Base-by-base conservation (phyloP, 2,113 vertebrate species). In the Engystomops pustulosus region DNA sequence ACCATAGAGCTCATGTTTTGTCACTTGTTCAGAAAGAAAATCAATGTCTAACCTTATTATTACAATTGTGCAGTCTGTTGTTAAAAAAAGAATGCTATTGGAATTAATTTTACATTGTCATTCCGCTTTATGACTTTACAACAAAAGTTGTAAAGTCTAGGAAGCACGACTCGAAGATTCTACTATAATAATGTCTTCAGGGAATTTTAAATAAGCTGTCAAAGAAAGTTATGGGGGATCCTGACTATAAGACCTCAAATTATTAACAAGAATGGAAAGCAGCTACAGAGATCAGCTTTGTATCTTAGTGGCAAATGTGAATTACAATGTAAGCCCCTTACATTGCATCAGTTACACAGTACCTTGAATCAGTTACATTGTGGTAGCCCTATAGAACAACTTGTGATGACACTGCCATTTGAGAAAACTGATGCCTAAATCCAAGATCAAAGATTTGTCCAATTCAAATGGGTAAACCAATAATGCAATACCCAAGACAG, bases 11-110 rank as follows among this genome's bases (percentile, higher is more conserved):
- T 65, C 81, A 65, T 83, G 80, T 62, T 82, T 82, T 82, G 55
- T 74, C 80, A 72, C 51, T 82, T 74, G 70, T 49, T 62, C 17
- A 75, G 69, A 65, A 72, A 76, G 53, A 75, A 83, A 83, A 83
- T 75, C 81, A 65, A 82, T 75, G 71, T 30, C 58, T 58, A 32
- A 83, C 71, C 55, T 34, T 83, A 72, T 75, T 83, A 62, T 75
- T 62, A 83, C 34, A 83, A 83, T 75, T 60, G 69, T 25, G 17
- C 53, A 45, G 81, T 32, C 81, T 74, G 23, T 65, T 34, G 44
- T 75, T 36, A 15, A 2, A 12, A 12, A 34, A 69, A 53, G 70
- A 49, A 51, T 34, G 2, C 55, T 36, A 30, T 82, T 82, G 49
- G 51, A 71, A 34, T 55, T 18, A 30, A 27, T 18, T 32, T 49